Evolutionary conservation across 2,797 vertebrate genomes (phyloP).

Genomic region (Micropoecilia bifurca): DNA sequence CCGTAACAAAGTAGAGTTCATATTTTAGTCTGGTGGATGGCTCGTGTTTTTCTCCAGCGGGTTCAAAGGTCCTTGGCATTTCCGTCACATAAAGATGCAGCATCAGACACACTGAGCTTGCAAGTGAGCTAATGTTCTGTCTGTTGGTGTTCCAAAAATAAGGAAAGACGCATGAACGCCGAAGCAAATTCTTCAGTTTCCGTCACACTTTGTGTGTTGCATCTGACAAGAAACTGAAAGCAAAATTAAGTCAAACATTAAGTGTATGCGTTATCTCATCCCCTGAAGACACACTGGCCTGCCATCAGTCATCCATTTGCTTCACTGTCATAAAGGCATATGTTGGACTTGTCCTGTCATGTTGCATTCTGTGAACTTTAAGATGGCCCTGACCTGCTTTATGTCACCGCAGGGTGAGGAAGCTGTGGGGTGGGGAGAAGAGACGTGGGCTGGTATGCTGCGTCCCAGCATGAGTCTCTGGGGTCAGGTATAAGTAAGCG

Average conservation of each 20-base stretch:
- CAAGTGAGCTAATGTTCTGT: constrained; percentile 23
- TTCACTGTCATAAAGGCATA: constrained; percentile 77
- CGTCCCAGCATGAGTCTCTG: constrained; percentile 59
- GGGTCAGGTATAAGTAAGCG: constrained; percentile 72
- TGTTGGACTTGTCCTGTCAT: constrained; percentile 78
- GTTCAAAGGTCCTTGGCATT: constrained; percentile 52
- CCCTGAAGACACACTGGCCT: constrained; percentile 57
- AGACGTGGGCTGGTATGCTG: constrained; percentile 51
- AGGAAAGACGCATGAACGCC: constrained; percentile 5
- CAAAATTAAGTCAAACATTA: constrained; percentile 30
- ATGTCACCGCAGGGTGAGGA: constrained; percentile 62
- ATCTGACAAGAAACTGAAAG: constrained; percentile 23
- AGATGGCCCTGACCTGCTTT: constrained; percentile 77
- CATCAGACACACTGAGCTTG: constrained; percentile 13
- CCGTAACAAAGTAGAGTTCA: constrained; percentile 54
- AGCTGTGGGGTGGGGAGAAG: constrained; percentile 57
- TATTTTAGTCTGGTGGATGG: constrained; percentile 52
- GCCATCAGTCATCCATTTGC: constrained; percentile 76
- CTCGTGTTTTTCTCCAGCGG: constrained; percentile 34
- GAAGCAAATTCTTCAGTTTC: neutral
- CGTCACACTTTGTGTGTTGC: constrained; percentile 2
- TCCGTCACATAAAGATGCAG: constrained; percentile 26
- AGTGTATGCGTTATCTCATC: constrained; percentile 31
- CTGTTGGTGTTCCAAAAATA: constrained; percentile 10
- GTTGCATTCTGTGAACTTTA: constrained; percentile 79